Base-by-base conservation (phyloP, 2,797 vertebrate genomes). In the Crocodylus rhombifer region DNA sequence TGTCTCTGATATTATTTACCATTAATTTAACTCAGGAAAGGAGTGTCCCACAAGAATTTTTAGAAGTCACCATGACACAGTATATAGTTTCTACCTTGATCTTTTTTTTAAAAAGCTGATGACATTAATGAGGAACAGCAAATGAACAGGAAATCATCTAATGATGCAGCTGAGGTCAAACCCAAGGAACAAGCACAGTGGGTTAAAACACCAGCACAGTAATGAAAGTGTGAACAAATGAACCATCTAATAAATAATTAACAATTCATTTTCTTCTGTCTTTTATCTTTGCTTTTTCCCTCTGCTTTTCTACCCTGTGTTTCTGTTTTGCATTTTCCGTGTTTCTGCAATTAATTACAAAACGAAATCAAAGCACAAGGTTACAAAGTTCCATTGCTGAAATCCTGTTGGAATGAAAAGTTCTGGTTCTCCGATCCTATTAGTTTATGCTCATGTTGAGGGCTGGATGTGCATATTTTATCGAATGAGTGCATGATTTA, bases 221-320 rank as follows among this genome's bases (percentile, higher is more conserved):
- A 88, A 92, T 96, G 93, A 92, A 97, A 96, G 96, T 97, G 97
- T 95, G 94, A 97, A 96, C 84, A 97, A 97, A 96, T 95, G 96
- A 97, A 95, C 96, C 91, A 10, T 96, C 97, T 97, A 96, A 95
- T 97, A 97, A 97, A 97, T 97, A 97, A 97, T 97, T 97, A 97
- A 97, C 96, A 96, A 97, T 95, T 97, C 79, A 95, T 97, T 97
- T 96, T 94, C 93, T 87, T 92, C 95, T 86, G 82, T 76, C 96
- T 97, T 97, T 97, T 97, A 96, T 97, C 96, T 97, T 94, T 87
- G 89, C 90, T 21, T 63, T 51, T 77, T 77, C 63, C 61, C 73
- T 80, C 78, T 82, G n/a, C 92, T 95, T 88, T 93, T 69, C 92
- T 80, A 87, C 83, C 82, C 86, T 17, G 3, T 16, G 79, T 95